Conservation (phyloP, 2,888 invertebrate genomes). For the Drosophila meridiana region DNA sequence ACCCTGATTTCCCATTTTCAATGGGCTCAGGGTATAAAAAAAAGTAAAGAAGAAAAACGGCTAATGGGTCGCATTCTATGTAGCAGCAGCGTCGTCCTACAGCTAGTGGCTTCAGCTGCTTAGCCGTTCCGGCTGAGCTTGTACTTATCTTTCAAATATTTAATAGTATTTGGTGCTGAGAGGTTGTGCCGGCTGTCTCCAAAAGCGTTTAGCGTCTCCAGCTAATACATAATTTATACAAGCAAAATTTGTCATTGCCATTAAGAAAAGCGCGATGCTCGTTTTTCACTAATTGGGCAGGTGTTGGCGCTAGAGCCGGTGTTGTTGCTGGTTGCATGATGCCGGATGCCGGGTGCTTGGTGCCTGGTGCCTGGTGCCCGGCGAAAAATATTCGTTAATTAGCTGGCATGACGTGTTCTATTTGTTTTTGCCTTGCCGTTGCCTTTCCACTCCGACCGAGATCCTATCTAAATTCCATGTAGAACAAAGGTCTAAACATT, state of each 20-base stretch:
- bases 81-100: slow-evolving; percentile 10
- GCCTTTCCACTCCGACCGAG: slow-evolving; percentile 34
- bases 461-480: slow-evolving; percentile 68
- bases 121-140: slow-evolving; percentile 43
- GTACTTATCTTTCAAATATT: slow-evolving; percentile 75
- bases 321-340: background rate
- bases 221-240: slow-evolving; percentile 77
- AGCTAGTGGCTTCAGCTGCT: slow-evolving; percentile 35
- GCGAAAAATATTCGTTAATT: slow-evolving; percentile 66
- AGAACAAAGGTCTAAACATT: slow-evolving; percentile 68
- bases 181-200: slow-evolving; percentile 26
- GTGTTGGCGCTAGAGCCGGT: slow-evolving; percentile 49
- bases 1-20: too few species aligned
- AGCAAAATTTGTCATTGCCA: slow-evolving; percentile 72
- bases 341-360: slow-evolving; percentile 12
- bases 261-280: slow-evolving; percentile 61
- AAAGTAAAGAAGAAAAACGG: slow-evolving; percentile 21
- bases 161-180: slow-evolving; percentile 57
- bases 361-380: slow-evolving; percentile 23
- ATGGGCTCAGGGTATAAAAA: too few species aligned
- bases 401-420: slow-evolving; percentile 74
- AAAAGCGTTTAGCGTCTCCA: slow-evolving; percentile 52
- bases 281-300: slow-evolving; percentile 73
- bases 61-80: slow-evolving; percentile 73
- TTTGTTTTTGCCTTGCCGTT: slow-evolving; percentile 22